Conservation (phyloP, 1,140 invertebrate species). For the Apis dorsata region DNA sequence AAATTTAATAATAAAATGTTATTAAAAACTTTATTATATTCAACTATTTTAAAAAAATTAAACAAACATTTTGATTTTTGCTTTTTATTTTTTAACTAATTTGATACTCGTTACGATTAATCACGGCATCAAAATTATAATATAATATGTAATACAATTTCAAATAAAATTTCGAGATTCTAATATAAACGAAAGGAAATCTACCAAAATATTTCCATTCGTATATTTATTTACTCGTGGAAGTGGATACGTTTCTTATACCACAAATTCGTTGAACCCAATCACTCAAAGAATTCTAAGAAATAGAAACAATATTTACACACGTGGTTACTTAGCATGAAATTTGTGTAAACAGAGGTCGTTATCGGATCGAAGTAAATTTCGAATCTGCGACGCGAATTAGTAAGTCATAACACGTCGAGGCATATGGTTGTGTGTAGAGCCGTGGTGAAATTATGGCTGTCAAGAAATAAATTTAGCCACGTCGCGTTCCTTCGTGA, state of each 20-base stretch:
- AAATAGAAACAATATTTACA: slow-evolving; percentile 24
- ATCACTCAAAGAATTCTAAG: background rate
- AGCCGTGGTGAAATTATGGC: slow-evolving; percentile 35
- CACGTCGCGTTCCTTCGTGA: background rate
- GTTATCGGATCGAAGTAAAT: slow-evolving; percentile 26
- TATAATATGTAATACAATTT: too few relatives aligned
- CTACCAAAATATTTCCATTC: too few relatives aligned
- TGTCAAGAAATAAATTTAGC: slow-evolving; percentile 46
- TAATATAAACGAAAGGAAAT: too few relatives aligned
- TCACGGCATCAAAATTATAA: too few relatives aligned
- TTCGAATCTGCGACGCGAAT: slow-evolving; percentile 10
- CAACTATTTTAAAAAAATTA: too few relatives aligned
- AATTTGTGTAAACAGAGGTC: slow-evolving; percentile 8
- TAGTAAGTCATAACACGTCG: slow-evolving; percentile 39
- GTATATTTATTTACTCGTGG: background rate
- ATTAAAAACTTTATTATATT: too few relatives aligned
- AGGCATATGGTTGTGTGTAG: slow-evolving; percentile 20
- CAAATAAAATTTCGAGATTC: too few relatives aligned
- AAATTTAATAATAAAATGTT: too few relatives aligned
- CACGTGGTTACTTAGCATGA: slow-evolving; percentile 29
- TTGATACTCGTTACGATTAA: too few relatives aligned
- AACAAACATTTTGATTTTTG: too few relatives aligned
- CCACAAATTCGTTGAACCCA: background rate
- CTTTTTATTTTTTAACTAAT: too few relatives aligned
- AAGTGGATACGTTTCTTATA: background rate